A percentile compares a stretch with the other conserved stretches of the same genome.
Evolutionary conservation across 2,113 vertebrate genomes (phyloP).

Genomic region (Phaethon lepturus): DNA sequence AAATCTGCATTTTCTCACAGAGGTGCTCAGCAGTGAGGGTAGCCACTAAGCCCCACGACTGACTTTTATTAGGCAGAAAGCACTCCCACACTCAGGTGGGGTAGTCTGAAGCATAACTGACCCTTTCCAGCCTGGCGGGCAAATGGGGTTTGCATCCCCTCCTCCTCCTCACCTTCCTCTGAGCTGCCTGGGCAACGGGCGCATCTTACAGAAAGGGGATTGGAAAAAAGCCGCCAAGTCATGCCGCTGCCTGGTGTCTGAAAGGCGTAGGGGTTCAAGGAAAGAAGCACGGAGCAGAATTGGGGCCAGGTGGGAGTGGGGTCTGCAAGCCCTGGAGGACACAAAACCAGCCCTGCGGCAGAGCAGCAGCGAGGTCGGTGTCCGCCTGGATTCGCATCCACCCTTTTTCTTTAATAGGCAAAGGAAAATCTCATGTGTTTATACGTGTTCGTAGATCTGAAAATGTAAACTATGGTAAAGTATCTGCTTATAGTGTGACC

Average conservation of each 20-base stretch:
- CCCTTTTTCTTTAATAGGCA: neutral
- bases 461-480: slow-evolving; percentile 6
- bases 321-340: neutral
- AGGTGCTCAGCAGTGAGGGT: neutral
- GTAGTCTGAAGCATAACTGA: neutral
- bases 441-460: neutral
- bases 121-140: neutral
- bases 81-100: neutral
- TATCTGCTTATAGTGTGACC: slow-evolving; percentile 8
- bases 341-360: neutral
- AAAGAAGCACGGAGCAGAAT: neutral
- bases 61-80: neutral
- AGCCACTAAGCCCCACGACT: fast-evolving
- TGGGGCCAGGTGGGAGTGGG: neutral
- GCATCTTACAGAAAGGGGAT: fast-evolving
- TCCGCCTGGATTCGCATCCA: neutral
- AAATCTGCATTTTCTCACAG: neutral
- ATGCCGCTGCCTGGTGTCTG: neutral
- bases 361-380: fast-evolving
- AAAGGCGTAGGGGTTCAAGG: neutral
- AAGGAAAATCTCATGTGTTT: neutral
- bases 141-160: neutral
- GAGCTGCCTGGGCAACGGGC: neutral
- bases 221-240: neutral
- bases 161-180: neutral